These are phyloP conservation scores for Macrobrachium rosenbergii DNA, from an alignment of 1,140 invertebrate species.

Conservation along the genomic window DNA sequence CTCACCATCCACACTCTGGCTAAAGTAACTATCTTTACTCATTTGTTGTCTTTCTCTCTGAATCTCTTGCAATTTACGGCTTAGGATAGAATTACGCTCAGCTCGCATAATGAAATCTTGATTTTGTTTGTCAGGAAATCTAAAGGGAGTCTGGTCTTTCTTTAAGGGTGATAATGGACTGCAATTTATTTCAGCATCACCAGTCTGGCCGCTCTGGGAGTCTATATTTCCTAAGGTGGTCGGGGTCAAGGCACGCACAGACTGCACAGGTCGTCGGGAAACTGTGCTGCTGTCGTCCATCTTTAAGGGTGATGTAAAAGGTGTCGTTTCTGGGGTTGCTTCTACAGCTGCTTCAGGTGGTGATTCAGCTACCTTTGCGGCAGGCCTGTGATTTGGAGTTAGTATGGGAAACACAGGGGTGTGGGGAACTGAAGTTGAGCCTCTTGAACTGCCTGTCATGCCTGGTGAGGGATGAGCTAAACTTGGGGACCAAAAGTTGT, in stretches of 20 bases:
- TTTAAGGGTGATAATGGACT: constrained; percentile 49
- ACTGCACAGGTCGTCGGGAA: constrained; percentile 3
- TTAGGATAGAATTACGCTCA: constrained; percentile 40
- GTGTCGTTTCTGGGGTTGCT: constrained; percentile 66
- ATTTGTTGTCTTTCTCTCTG: constrained; percentile 47
- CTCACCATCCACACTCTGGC: constrained; percentile 10
- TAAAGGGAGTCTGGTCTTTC: constrained; percentile 50
- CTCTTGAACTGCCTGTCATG: constrained; percentile 11
- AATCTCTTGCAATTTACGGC: constrained; percentile 58
- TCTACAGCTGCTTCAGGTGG: constrained; percentile 65
- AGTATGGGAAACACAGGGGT: constrained; percentile 60
- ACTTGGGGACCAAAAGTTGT: constrained; percentile 64
- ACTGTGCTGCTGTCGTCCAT: constrained; percentile 27
- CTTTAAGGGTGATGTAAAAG: constrained; percentile 62
- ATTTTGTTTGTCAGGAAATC: constrained; percentile 53
- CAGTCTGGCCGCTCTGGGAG: neutral
- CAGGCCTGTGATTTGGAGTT: constrained; percentile 35
- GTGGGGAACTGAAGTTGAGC: constrained; percentile 48
- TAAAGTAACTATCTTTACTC: constrained; percentile 36
- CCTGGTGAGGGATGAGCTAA: constrained; percentile 44
- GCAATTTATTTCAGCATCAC: constrained; percentile 19
- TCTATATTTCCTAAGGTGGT: constrained; percentile 30
- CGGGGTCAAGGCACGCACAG: constrained; percentile 26
- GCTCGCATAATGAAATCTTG: constrained; percentile 52
- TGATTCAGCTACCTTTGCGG: constrained; percentile 58